phyloP scores from a whole-genome alignment of 2,888 invertebrate species.

The Nudaria mundana region DNA sequence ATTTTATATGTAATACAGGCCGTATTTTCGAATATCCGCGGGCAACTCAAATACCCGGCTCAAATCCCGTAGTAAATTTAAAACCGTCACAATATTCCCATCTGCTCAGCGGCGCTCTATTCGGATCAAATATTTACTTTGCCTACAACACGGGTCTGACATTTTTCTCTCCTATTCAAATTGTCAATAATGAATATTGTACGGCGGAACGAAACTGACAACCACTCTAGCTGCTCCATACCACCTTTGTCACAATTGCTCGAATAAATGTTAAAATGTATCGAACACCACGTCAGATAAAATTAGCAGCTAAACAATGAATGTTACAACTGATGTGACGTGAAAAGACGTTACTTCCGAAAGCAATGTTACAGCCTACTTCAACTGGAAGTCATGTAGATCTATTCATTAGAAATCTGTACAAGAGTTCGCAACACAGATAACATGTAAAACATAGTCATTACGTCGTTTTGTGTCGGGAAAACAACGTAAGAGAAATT shows the following conservation, averaged over 20 bases:
- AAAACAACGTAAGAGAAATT: too few species aligned
- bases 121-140: constrained; percentile 67
- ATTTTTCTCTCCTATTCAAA: constrained; percentile 61
- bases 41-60: constrained; percentile 17
- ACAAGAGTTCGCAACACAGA: too few species aligned
- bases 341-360: constrained; percentile 30
- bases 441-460: too few species aligned
- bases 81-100: constrained; percentile 39
- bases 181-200: constrained; percentile 66
- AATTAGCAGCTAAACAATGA: constrained; percentile 37
- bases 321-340: constrained; percentile 30
- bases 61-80: constrained; percentile 28
- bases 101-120: constrained; percentile 41
- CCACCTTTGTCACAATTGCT: constrained; percentile 21
- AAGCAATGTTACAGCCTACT: constrained; percentile 2
- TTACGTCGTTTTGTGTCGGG: too few species aligned
- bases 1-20: too few species aligned
- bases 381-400: not conserved
- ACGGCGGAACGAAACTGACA: constrained; percentile 33
- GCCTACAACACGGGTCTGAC: constrained; percentile 63
- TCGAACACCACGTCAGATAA: constrained; percentile 37
- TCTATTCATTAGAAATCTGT: too few species aligned
- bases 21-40: constrained; percentile 25
- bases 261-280: constrained; percentile 38
- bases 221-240: constrained; percentile 20